Evolutionary conservation across 1,140 invertebrate species (phyloP).

Genomic region (Macrotrachela quadricornifera): DNA sequence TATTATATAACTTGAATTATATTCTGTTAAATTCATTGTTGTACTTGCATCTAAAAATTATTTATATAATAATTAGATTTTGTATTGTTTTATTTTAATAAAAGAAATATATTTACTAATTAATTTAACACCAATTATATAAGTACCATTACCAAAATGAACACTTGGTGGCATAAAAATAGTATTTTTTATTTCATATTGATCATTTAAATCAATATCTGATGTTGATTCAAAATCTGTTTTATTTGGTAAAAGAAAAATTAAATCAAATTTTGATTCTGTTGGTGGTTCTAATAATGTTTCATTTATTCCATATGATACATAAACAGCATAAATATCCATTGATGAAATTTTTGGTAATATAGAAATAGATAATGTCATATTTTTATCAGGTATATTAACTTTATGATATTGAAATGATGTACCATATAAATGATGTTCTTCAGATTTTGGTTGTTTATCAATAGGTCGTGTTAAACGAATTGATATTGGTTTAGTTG

Average conservation of each 20-base stretch:
- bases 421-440: no score
- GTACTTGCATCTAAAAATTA: no score
- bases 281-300: not conserved
- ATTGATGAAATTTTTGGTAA: not conserved
- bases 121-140: constrained; percentile 20
- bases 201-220: not conserved
- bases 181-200: constrained; percentile 12
- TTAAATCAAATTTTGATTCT: not conserved
- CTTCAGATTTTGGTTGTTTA: no score
- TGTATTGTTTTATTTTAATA: no score
- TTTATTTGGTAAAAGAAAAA: not conserved
- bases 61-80: no score
- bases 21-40: no score
- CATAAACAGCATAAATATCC: not conserved
- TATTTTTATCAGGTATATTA: not conserved
- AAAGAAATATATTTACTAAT: no score
- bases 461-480: no score
- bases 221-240: not conserved
- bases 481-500: no score
- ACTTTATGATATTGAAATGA: no score
- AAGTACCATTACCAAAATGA: constrained; percentile 21
- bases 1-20: no score
- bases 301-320: not conserved
- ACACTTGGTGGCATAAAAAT: constrained; percentile 12
- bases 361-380: not conserved